Evolutionary conservation across 1,140 invertebrate genomes (phyloP), one percentile per base, ranked within the genome.

Genomic region (Meloidogyne chitwoodi): DNA sequence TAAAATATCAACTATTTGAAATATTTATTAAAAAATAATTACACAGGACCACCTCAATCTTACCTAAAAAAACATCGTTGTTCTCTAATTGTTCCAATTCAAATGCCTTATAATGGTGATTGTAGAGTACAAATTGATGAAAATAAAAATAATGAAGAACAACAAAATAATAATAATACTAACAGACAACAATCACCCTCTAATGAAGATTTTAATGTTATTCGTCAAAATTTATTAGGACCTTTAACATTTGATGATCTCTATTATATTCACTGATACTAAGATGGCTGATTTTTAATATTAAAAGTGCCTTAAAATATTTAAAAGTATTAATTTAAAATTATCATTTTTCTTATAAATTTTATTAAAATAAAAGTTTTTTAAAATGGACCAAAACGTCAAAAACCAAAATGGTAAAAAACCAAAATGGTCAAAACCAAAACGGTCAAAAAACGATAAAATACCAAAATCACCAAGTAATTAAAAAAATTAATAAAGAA

Each of bases 201-300:
- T 1, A 26, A 62, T 16, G 61, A 74, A 27, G 48, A 31, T 19
- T 74, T 74, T 56, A 69, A 22, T 12, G 74, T 75, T 22, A 29
- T 75, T 0, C 70, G 74, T 4, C 74, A 75, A 24, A 75, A 75
- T 56, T 63, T 75, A 29, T 24, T 75, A 10, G 74, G 74, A 27
- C 74, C 74, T 19, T 44, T 75, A 64, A 68, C 65, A 27, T 75
- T 75, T 68, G 74, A 75, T 34, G 74, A 75, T 31, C 74, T 75
- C 65, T 68, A 75, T 22, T 75, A 75, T 69, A 75, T 74, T 48
- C 38, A 63, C 14, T 63, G 10, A 67, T 16, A 31, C 2, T 31
- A 19, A 4, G 16, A 1, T 8, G 19, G 26, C 22, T 56, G 6
- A 8, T 38, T 38, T 38, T 38, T 38, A 38, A 38, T 38, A n/a